Base-by-base conservation (phyloP, 2,797 vertebrate species). In the Zenarchopterus dispar region DNA sequence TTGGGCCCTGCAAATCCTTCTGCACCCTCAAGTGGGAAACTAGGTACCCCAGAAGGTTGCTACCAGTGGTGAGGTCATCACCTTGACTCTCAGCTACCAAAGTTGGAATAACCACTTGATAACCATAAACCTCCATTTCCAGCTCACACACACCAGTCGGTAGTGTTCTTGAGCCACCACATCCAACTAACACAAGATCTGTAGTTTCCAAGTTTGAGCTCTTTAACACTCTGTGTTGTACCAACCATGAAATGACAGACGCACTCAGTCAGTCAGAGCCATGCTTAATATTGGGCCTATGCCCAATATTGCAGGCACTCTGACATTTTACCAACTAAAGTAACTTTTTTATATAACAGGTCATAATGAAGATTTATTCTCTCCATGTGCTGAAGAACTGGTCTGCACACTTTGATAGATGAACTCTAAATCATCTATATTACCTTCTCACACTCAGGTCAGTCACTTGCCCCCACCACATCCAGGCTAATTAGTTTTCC, bases 1-100 rank as follows among this genome's bases (percentile, higher is more conserved):
- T 7, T 28, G 26, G 7, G 7, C 7, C 26, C 26, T 28, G 26
- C 26, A 28, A 28, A 28, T 7, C 26, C 26, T 28, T 28, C 26
- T 28, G 26, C 26, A 28, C 26, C 26, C 7, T 28, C 26, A 28
- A 7, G 26, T 28, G 26, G 7, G 4, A 16, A 43, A 17, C 17
- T 16, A 43, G 42, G 42, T 17, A 70, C 48, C 17, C 67, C 78
- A 15, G 64, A 17, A 62, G 45, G 2, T 2, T 17, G 3, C 22
- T 43, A n/a, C 69, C 58, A 10, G 64, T 16, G 11, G 67, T 77
- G 1, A 76, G 11, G 0, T 63, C 19, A 6, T 77, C 59, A 2
- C 19, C 19, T 9, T 74, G 62, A 1, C 52, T 56, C 31, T 62
- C 39, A 23, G 80, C 56, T 2, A 80, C 39, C 2, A 74, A 7